Base-by-base conservation (phyloP, 2,888 invertebrate genomes). In the Junonia oenone region DNA sequence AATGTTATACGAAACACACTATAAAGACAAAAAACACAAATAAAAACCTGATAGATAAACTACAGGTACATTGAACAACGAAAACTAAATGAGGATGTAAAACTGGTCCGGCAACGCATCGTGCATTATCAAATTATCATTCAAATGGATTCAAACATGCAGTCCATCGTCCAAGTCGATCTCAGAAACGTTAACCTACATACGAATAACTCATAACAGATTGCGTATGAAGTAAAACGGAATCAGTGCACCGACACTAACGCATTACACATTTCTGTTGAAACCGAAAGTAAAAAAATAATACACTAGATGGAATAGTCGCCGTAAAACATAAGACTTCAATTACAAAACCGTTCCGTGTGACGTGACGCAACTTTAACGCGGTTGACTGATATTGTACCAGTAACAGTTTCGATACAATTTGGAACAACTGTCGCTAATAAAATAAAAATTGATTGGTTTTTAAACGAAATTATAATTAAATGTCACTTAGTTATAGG, bases 141-240 rank as follows among this genome's bases (percentile, higher is more conserved):
- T 60, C 29, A 50, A 50, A 52, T 35, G 14, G 15, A 43, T 40
- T 29, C 29, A 49, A 46, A 57, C 51, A 45, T 31, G 19, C 45
- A 43, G 50, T 67, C 68, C 71, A 72, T 74, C 69, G 70, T n/a
- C n/a, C 54, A 55, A 46, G 65, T 61, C 67, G 77, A 76, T 76
- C 78, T 75, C 67, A 71, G 71, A 74, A 66, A 58, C 80, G 83
- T 87, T 88, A 87, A 85, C 88, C 89, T 72, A 89, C 76, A 82
- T 87, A 65, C 67, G 70, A 77, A 75, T 78, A 76, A 77, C 71
- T 76, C 75, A 74, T 78, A 81, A 75, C 68, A 63, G 67, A 78
- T 86, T 85, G 82, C 83, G 79, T 75, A 80, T 69, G 70, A 72
- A 67, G 71, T 69, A 71, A 63, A 78, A 76, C 78, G 77, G 76